These are phyloP conservation scores for Poecile montanus DNA, from an alignment of 2,797 vertebrate genomes.

Conservation along the genomic window DNA sequence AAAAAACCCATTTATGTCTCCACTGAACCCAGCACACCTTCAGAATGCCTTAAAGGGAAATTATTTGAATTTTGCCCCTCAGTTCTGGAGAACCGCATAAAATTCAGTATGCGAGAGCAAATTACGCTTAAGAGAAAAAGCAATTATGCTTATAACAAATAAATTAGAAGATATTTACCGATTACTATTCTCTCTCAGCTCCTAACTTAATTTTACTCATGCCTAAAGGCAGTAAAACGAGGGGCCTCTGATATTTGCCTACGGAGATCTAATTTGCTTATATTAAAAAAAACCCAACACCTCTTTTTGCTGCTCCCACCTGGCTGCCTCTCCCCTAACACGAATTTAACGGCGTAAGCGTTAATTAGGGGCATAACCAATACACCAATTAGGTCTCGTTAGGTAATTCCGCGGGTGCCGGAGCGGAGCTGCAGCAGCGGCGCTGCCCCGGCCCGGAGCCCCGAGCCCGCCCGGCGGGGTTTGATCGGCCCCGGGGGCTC, in stretches of 20 bases:
- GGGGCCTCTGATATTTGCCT: background rate
- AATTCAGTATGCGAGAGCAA: background rate
- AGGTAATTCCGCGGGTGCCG: background rate
- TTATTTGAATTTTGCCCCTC: background rate
- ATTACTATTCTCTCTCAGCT: background rate
- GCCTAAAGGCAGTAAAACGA: background rate
- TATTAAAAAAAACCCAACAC: background rate
- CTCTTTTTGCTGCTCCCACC: background rate
- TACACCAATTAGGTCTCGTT: background rate
- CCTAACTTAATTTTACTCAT: background rate
- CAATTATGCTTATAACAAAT: background rate
- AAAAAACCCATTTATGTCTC: background rate
- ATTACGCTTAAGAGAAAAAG: background rate
- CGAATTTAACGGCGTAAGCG: background rate
- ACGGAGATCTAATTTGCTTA: background rate
- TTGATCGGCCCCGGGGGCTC: no score
- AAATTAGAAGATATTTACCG: background rate
- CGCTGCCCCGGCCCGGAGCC: background rate
- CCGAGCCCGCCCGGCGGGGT: background rate
- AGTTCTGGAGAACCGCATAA: background rate
- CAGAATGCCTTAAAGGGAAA: background rate
- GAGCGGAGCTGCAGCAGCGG: background rate
- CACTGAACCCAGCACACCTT: background rate
- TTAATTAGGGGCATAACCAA: background rate
- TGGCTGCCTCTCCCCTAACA: background rate